A percentile compares a stretch with the other conserved stretches of the same genome.
Evolutionary conservation across 2,113 vertebrate genomes (phyloP).

Genomic region (Lophotis ruficrista): DNA sequence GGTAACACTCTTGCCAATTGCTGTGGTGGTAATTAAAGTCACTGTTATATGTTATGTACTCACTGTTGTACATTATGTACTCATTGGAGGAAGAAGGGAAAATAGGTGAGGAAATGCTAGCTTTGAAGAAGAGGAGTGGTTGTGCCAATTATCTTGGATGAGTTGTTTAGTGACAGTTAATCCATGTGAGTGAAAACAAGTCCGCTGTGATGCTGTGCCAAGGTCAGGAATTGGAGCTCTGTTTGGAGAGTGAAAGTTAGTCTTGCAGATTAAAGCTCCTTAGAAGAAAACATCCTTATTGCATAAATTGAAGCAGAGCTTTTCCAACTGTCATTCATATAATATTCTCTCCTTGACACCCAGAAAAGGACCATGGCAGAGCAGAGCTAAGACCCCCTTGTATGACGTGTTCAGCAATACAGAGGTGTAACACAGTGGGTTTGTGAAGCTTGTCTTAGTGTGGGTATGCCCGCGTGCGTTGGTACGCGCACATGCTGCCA

Average conservation of each 20-base stretch:
- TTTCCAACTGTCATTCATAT: neutral
- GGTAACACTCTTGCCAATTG: neutral
- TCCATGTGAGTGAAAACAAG: slow-evolving; percentile 11
- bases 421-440: neutral
- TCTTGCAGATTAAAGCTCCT: neutral
- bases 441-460: neutral
- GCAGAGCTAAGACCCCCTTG: neutral
- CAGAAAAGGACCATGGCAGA: neutral
- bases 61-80: neutral
- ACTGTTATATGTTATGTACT: neutral
- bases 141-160: slow-evolving; percentile 33
- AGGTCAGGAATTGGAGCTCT: slow-evolving; percentile 33
- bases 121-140: slow-evolving; percentile 50
- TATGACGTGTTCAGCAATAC: neutral
- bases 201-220: slow-evolving; percentile 47
- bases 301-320: neutral
- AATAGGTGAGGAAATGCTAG: neutral
- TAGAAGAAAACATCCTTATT: neutral
- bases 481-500: neutral
- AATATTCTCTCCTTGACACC: neutral
- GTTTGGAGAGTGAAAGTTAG: slow-evolving; percentile 31
- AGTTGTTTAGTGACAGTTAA: slow-evolving; percentile 32
- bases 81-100: neutral
- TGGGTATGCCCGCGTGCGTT: neutral
- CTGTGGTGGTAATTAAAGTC: slow-evolving; percentile 1